A percentile compares a stretch with the other conserved stretches of the same genome.
Evolutionary conservation across 35 echinoderm and acorn worm genomes (phyloP).

Genomic region (Acanthaster planci): DNA sequence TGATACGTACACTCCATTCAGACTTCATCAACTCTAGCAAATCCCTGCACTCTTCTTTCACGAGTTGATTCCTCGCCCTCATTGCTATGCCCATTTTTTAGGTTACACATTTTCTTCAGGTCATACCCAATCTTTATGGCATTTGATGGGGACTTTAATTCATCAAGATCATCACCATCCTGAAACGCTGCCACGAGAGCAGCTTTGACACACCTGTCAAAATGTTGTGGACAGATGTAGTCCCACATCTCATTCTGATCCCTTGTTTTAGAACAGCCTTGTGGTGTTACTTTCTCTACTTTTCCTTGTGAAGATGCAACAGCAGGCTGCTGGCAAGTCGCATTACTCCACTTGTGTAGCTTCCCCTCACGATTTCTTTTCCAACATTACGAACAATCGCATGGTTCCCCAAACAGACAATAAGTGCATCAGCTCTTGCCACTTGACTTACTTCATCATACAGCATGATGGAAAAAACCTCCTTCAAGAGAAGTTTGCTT

Average conservation of each 20-base stretch:
- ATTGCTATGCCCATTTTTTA: slow-evolving; percentile 21
- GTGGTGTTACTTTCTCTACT: slow-evolving; percentile 1
- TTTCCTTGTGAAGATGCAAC: not conserved
- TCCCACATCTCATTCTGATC: slow-evolving; percentile 14
- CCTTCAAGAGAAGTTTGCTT: not conserved
- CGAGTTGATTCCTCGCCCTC: not conserved
- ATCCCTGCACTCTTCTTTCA: not conserved
- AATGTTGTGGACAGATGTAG: slow-evolving; percentile 19
- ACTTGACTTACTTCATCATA: slow-evolving; percentile 1
- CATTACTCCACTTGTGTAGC: slow-evolving; percentile 3
- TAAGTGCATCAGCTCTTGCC: slow-evolving; percentile 12
- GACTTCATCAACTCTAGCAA: not conserved
- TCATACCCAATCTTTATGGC: not conserved
- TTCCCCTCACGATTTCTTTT: not conserved
- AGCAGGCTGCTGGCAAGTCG: slow-evolving; percentile 8
- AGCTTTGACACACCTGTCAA: slow-evolving; percentile 17
- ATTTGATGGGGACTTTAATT: not conserved
- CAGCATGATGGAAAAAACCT: slow-evolving; percentile 26
- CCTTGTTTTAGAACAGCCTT: not conserved
- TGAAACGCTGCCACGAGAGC: not conserved
- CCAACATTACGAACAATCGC: not conserved
- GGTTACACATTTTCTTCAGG: slow-evolving; percentile 1
- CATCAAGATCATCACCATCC: slow-evolving; percentile 3
- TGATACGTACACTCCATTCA: not conserved
- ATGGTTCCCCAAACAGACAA: slow-evolving; percentile 6